Evolutionary conservation across 2,888 invertebrate species (phyloP).

Genomic region (Mythimna impura): DNA sequence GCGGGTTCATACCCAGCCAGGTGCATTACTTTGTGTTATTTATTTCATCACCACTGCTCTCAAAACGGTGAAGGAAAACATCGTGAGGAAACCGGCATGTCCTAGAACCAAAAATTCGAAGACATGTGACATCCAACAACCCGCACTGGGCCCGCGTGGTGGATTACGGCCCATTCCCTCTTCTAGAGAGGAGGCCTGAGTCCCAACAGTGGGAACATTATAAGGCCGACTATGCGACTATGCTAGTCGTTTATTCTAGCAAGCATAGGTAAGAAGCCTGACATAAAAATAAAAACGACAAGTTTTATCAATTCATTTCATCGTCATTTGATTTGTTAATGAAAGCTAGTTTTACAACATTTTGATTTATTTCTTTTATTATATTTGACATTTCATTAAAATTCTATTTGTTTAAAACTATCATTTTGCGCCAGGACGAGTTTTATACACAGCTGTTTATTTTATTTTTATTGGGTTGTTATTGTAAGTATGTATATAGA

Average conservation of each 20-base stretch:
- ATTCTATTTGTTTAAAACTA: constrained; percentile 47
- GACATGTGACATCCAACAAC: too few species aligned
- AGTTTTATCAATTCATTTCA: not conserved
- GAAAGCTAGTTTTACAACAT: constrained; percentile 55
- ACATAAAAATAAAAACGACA: not conserved
- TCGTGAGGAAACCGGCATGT: too few species aligned
- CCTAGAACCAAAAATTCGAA: too few species aligned
- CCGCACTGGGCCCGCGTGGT: too few species aligned
- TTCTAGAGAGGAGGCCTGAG: too few species aligned
- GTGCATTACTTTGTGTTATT: too few species aligned
- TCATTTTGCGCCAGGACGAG: constrained; percentile 36
- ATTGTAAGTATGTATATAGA: not conserved
- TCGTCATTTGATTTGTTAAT: constrained; percentile 39
- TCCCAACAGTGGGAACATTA: too few species aligned
- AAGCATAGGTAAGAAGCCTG: not conserved
- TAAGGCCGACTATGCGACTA: too few species aligned
- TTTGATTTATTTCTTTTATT: constrained; percentile 59
- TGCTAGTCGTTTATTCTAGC: not conserved
- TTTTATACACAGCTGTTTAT: constrained; percentile 36
- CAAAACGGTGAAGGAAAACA: too few species aligned
- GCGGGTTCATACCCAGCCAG: too few species aligned
- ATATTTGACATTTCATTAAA: constrained; percentile 51
- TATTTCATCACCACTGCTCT: too few species aligned
- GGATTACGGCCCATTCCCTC: too few species aligned
- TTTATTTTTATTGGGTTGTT: constrained; percentile 16